phyloP scores from a whole-genome alignment of 2,113 vertebrate species.

The Malaclemys terrapin region DNA sequence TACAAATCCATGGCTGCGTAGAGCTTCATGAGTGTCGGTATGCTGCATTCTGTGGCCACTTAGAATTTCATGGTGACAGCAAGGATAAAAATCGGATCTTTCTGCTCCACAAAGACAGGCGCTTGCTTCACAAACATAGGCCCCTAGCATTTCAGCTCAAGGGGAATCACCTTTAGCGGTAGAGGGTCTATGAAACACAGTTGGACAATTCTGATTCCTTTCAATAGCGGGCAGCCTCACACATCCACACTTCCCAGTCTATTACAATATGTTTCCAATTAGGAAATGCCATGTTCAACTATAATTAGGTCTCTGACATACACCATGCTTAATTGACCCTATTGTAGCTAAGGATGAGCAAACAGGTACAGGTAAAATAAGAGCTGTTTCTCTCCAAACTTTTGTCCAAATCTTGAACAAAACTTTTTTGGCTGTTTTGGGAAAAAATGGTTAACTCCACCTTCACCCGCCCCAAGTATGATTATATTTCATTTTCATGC shows the following conservation, averaged over 20 bases:
- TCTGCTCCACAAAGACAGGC: accelerated
- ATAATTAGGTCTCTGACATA: not conserved
- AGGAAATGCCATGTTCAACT: not conserved
- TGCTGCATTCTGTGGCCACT: accelerated
- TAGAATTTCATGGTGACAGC: not conserved
- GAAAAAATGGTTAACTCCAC: not conserved
- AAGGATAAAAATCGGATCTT: not conserved
- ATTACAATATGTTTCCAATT: not conserved
- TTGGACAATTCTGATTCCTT: not conserved
- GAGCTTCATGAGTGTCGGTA: not conserved
- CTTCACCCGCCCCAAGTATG: not conserved
- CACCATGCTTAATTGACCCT: not conserved
- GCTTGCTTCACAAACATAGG: accelerated
- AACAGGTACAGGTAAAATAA: not conserved
- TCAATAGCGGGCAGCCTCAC: not conserved
- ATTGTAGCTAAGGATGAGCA: not conserved
- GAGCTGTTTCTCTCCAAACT: not conserved
- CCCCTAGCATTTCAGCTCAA: not conserved
- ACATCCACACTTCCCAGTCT: not conserved
- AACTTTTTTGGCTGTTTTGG: not conserved
- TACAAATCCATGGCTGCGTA: not conserved
- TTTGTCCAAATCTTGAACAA: not conserved
- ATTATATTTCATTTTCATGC: not conserved
- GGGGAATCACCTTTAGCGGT: not conserved
- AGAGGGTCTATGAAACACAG: not conserved